phyloP scores from a whole-genome alignment of 2,888 invertebrate genomes.

The Plutella xylostella region DNA sequence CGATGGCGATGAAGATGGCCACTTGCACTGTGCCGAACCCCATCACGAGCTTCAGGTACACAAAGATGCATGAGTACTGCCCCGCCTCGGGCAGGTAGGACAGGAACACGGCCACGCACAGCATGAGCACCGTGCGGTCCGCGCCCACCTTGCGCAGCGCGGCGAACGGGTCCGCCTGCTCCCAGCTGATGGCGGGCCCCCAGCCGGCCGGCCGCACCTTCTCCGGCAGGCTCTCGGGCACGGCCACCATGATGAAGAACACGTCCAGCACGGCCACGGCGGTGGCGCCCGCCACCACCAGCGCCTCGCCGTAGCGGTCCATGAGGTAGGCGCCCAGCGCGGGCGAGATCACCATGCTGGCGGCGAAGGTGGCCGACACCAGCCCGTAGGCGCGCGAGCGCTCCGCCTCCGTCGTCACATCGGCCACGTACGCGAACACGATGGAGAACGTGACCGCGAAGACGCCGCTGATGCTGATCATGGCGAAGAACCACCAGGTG shows the following conservation, averaged over 20 bases:
- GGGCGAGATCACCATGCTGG: conserved; percentile 98
- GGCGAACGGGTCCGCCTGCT: conserved; percentile 97
- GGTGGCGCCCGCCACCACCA: conserved; percentile 95
- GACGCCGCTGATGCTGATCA: conserved; percentile 98
- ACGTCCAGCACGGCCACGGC: conserved; percentile 96
- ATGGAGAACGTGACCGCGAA: conserved; percentile 99
- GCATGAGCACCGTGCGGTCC: conserved; percentile 95
- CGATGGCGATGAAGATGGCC: conserved; percentile 96
- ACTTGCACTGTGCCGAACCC: conserved; percentile 96
- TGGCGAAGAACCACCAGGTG: conserved; percentile 99
- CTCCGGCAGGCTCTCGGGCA: conserved; percentile 98
- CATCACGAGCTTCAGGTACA: conserved; percentile 97
- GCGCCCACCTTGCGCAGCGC: conserved; percentile 92
- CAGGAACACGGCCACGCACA: conserved; percentile 97
- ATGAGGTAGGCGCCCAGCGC: conserved; percentile 93
- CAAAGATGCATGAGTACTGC: conserved; percentile 99
- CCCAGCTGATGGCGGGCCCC: conserved; percentile 94
- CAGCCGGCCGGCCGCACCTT: conserved; percentile 83
- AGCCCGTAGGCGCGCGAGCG: conserved; percentile 95
- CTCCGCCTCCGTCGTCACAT: conserved; percentile 97
- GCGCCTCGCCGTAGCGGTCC: conserved; percentile 84
- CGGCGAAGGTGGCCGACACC: conserved; percentile 99
- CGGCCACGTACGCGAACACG: conserved; percentile 99
- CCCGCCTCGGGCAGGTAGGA: conserved; percentile 98
- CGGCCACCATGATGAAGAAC: conserved; percentile 97